Conservation (phyloP, 2,888 invertebrate species). For the Proisotoma minuta region DNA sequence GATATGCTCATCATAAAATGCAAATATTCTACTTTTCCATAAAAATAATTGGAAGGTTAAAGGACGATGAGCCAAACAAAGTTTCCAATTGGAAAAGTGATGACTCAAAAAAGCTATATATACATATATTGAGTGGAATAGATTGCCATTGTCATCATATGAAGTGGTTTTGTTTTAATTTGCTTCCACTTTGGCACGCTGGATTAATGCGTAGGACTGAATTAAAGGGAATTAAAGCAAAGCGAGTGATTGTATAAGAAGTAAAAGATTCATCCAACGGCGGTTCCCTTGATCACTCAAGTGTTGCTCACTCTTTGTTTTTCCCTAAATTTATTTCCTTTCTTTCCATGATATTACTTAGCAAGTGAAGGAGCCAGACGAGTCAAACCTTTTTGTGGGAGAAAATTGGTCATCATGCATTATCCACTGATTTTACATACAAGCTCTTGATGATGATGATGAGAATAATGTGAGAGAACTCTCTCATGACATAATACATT, state of each 20-base stretch:
- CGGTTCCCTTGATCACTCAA: conserved; percentile 37
- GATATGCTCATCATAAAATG: no score
- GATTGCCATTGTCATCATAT: no score
- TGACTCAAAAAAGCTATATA: no score
- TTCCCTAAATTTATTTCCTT: conserved; percentile 36
- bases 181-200: neutral
- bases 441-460: conserved; percentile 9
- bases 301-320: conserved; percentile 36
- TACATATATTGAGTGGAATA: no score
- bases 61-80: no score
- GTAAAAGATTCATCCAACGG: neutral
- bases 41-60: no score
- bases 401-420: conserved; percentile 10
- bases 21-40: no score
- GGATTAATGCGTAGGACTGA: neutral
- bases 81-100: no score
- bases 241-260: neutral
- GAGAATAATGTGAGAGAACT: conserved; percentile 5
- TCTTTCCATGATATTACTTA: neutral
- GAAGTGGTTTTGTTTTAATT: neutral
- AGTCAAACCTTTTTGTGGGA: neutral
- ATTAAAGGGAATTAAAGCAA: neutral
- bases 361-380: neutral
- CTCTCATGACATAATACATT: conserved; percentile 14
- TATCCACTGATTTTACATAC: neutral